Conservation (phyloP, 2,888 invertebrate genomes). For the Epinotia bilunana region DNA sequence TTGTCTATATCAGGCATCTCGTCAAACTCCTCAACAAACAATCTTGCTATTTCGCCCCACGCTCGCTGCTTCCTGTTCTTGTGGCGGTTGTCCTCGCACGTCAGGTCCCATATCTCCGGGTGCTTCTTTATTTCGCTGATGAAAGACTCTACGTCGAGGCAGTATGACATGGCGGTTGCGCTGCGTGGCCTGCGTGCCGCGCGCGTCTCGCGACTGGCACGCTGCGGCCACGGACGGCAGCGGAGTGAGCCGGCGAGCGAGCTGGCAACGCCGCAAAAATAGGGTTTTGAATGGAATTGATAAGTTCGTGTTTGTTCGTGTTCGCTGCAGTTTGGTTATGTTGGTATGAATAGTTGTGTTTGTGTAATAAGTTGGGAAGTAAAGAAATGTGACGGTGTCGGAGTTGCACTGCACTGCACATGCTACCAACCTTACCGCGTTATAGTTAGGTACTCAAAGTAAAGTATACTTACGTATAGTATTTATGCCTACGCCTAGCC, state of each 20-base stretch:
- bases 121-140: constrained; percentile 70
- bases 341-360: constrained; percentile 19
- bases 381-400: not conserved
- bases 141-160: constrained; percentile 67
- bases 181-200: constrained; percentile 51
- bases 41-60: constrained; percentile 65
- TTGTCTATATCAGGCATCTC: constrained; percentile 62
- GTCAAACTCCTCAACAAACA: constrained; percentile 66
- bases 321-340: constrained; percentile 26
- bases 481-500: not conserved
- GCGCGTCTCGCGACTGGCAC: constrained; percentile 57
- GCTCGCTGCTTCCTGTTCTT: constrained; percentile 62
- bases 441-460: not conserved
- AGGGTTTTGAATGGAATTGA: constrained; percentile 47
- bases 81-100: constrained; percentile 60
- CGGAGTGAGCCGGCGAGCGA: constrained; percentile 44
- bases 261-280: constrained; percentile 54
- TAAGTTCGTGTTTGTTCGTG: constrained; percentile 37
- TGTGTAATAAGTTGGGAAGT: not conserved
- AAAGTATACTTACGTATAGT: not conserved
- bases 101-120: constrained; percentile 68
- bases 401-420: not conserved
- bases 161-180: constrained; percentile 58
- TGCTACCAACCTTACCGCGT: no score
- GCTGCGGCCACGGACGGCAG: constrained; percentile 42